A percentile compares a stretch with the other conserved stretches of the same genome.
phyloP scores from a whole-genome alignment of 2,113 vertebrate species.

The Diphyllodes magnificus region DNA sequence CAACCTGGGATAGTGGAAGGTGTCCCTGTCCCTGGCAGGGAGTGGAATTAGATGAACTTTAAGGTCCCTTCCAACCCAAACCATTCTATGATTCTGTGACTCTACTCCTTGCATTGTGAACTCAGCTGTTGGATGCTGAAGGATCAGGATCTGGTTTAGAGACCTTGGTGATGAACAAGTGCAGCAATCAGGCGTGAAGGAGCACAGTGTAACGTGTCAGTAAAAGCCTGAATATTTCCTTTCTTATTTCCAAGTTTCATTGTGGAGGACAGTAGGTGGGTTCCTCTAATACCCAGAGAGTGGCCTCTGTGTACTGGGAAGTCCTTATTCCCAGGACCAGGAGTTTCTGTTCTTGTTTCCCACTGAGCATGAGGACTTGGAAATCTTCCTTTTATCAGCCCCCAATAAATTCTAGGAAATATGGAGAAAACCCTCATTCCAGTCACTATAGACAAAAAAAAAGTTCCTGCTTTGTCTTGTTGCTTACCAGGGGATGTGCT shows the following conservation, averaged over 20 bases:
- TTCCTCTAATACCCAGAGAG: not conserved
- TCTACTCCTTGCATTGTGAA: not conserved
- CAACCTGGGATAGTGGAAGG: rapidly evolving
- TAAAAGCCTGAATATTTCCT: not conserved
- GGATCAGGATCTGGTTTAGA: not conserved
- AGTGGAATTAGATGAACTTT: not conserved
- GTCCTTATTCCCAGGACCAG: not conserved
- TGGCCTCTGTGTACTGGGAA: not conserved
- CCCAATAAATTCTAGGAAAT: not conserved
- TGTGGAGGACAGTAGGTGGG: not conserved
- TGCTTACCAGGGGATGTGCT: not conserved
- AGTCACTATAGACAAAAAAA: not conserved
- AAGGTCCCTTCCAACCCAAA: not conserved
- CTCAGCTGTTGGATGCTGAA: not conserved
- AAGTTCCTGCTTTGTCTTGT: not conserved
- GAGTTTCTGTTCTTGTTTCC: not conserved
- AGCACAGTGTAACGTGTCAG: not conserved
- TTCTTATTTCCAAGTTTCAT: not conserved
- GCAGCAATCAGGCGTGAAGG: not conserved
- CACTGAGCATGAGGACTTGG: not conserved
- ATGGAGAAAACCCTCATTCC: not conserved
- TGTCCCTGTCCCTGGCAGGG: not conserved
- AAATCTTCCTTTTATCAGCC: not conserved
- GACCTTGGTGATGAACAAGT: not conserved
- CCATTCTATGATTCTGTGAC: not conserved